Base-by-base conservation (phyloP, 2,113 vertebrate genomes). In the Lanius collurio region DNA sequence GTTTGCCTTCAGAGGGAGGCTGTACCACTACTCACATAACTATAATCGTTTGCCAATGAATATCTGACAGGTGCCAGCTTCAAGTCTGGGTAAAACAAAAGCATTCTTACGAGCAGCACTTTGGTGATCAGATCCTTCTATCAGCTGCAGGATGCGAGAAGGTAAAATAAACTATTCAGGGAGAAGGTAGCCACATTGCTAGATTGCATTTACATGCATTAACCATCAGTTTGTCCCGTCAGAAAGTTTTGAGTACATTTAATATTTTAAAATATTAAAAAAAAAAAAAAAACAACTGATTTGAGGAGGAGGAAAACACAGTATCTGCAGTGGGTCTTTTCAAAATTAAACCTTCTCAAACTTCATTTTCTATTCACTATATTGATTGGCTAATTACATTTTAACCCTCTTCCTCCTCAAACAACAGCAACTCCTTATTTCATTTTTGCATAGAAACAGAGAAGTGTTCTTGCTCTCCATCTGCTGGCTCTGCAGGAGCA, bases 401-500 rank as follows among this genome's bases (percentile, higher is more conserved):
- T 95, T 60, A 81, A 31, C 15, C 11, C 8, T 20, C 19, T 62
- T 62, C 70, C n/a, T 50, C 7, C 1, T 39, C 47, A 87, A 83
- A 86, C 67, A 95, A 67, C 7, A 94, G 68, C 1, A 4, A 77
- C n/a, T 87, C 53, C 46, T 84, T 57, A 65, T 64, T 89, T 76
- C 49, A 79, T 60, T 75, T 57, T 64, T n/a, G 47, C 62, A 47
- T 1, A 57, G 68, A 74, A 63, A 67, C 13, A n/a, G 55, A 77
- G 52, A 1, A 15, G 26, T 0, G 22, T 90, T 71, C 95, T 92
- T 92, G 62, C 67, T 83, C 85, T 96, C 93, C 94, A 89, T 94
- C 93, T 95, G 73, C 92, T 93, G 90, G 88, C 71, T 93, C 76
- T 84, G 79, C 60, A 73, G 74, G 27, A 94, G 87, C 87, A 95